Base-by-base conservation (phyloP, 2,113 vertebrate genomes). In the Plectropomus leopardus region DNA sequence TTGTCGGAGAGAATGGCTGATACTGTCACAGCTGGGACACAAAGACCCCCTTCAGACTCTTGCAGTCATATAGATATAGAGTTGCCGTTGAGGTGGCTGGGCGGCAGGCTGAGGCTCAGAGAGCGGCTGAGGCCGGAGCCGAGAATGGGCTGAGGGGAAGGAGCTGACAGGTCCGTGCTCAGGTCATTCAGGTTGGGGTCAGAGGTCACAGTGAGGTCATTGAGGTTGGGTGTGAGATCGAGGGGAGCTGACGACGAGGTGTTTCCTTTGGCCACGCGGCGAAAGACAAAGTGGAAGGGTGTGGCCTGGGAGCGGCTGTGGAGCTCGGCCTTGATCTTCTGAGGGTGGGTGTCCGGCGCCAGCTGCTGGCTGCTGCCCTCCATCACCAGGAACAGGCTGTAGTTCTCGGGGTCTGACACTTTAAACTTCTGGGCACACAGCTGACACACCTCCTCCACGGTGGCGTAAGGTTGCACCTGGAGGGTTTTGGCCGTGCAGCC, bases 401-500 rank as follows among this genome's bases (percentile, higher is more conserved):
- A 88, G 60, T 58, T 63, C 47, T 89, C 69, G 0, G 91, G 96
- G 69, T 96, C 94, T 2, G 92, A 86, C 81, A 99, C 96, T 76
- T 96, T 96, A 55, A 99, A 99, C 89, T 98, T 98, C 21, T 94
- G 92, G 0, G 97, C 96, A 2, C 97, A 99, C 21, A 99, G 94
- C 78, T 93, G 95, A 44, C 97, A 98, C 7, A 99, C 96, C 0
- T 99, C 98, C 80, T 98, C 97, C 0, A 96, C 97, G 1, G 97
- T 98, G 76, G 96, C 94, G 0, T 97, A 96, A 0, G 98, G 98
- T 13, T 90, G 94, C 1, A 99, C 97, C 1, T 96, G 90, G 23
- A 99, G 94, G 1, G 98, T 99, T 91, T 99, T 99, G 15, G 97
- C 98, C 0, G 98, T 99, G 72, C 98, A 99, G 47, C 98, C 98